Conservation (phyloP, 2,113 vertebrate species). For the Tenebrosternarchus preto region DNA sequence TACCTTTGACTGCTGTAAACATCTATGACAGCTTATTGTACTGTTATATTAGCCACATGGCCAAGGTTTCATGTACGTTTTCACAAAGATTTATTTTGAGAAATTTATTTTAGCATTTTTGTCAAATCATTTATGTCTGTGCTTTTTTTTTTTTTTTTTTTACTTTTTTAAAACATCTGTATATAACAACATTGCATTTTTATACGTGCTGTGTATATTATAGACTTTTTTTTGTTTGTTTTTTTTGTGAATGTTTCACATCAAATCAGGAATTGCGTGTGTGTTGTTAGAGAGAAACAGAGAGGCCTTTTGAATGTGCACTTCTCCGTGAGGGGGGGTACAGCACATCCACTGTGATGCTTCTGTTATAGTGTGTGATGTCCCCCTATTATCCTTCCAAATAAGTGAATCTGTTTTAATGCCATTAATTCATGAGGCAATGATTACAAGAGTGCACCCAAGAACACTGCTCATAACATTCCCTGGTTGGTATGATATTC, state of each 20-base stretch:
- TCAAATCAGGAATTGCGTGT: constrained; percentile 46
- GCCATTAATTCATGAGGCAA: constrained; percentile 18
- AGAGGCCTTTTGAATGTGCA: constrained; percentile 27
- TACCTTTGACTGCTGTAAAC: background rate
- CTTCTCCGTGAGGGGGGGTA: constrained; percentile 31
- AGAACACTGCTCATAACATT: background rate
- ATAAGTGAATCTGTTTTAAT: background rate
- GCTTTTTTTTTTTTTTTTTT: constrained; percentile 53
- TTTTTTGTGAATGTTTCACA: constrained; percentile 55
- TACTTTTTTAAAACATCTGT: constrained; percentile 50
- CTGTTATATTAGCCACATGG: background rate
- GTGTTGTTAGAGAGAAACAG: constrained; percentile 34
- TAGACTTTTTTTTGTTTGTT: constrained; percentile 68
- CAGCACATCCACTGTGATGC: constrained; percentile 46
- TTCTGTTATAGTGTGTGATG: constrained; percentile 9
- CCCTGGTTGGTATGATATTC: background rate
- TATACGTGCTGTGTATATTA: constrained; percentile 50
- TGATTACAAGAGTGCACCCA: background rate
- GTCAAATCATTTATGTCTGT: constrained; percentile 63
- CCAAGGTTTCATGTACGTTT: background rate
- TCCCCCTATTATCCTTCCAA: background rate
- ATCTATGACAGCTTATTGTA: background rate
- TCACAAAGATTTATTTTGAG: background rate
- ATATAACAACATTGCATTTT: constrained; percentile 55
- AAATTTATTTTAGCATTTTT: constrained; percentile 22